These are phyloP conservation scores for Leucozona laternaria DNA, from an alignment of 2,888 invertebrate genomes.

Conservation along the genomic window DNA sequence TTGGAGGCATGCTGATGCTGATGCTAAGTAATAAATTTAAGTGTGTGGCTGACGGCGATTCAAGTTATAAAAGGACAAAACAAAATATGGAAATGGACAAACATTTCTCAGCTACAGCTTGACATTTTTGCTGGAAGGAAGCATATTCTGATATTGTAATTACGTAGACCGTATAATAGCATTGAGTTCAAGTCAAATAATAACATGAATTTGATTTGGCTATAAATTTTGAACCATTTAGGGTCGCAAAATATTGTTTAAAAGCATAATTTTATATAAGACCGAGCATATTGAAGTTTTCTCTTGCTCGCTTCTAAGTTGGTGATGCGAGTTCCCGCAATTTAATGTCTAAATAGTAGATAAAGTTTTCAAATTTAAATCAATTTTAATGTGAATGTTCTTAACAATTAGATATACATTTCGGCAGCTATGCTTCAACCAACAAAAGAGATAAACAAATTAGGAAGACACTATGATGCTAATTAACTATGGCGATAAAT, in stretches of 20 bases:
- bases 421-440: neutral
- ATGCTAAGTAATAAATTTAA: constrained; percentile 29
- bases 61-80: constrained; percentile 16
- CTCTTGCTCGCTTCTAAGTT: neutral
- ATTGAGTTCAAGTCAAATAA: constrained; percentile 5
- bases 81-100: constrained; percentile 18
- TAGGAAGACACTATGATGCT: neutral
- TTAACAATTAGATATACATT: neutral
- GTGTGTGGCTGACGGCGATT: constrained; percentile 61
- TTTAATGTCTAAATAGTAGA: neutral
- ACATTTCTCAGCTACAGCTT: neutral
- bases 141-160: constrained; percentile 4
- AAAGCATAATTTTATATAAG: neutral
- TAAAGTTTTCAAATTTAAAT: neutral
- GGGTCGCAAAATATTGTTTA: neutral
- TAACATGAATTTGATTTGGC: constrained; percentile 9
- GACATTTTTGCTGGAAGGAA: constrained; percentile 14
- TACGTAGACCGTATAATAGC: constrained; percentile 15
- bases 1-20: constrained; percentile 19
- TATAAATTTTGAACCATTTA: constrained; percentile 2
- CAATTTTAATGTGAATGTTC: neutral
- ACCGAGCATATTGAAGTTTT: neutral
- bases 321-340: neutral
- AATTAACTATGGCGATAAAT: neutral
- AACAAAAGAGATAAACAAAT: neutral